Conservation (phyloP, 2,113 vertebrate genomes). For the Poeciliopsis occidentalis region DNA sequence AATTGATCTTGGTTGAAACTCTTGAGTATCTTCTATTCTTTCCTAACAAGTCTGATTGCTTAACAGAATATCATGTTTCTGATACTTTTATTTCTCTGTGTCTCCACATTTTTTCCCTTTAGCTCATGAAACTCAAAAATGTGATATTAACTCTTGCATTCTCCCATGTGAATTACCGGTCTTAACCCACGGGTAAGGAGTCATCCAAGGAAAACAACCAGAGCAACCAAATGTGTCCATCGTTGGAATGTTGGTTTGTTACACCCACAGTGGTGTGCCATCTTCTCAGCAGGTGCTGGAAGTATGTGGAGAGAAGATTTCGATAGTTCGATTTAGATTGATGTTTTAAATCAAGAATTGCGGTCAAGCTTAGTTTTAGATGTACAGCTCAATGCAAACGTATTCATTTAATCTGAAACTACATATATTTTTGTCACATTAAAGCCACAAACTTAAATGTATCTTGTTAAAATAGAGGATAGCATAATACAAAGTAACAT, state of each 20-base stretch:
- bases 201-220: conserved; percentile 77
- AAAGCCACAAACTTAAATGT: background rate
- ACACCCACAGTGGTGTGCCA: conserved; percentile 61
- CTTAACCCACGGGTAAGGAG: conserved; percentile 67
- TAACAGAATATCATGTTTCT: conserved; percentile 56
- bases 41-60: background rate
- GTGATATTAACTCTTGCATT: conserved; percentile 58
- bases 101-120: conserved; percentile 5
- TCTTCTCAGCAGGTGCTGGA: conserved; percentile 70
- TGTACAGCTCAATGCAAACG: background rate
- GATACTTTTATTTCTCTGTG: background rate
- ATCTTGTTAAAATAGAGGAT: background rate
- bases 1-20: too few relatives aligned
- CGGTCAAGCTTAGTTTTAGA: background rate
- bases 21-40: too few relatives aligned
- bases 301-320: conserved; percentile 50
- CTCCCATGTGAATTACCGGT: conserved; percentile 70
- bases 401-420: background rate
- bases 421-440: background rate
- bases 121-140: conserved; percentile 47
- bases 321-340: conserved; percentile 36
- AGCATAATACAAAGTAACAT: background rate
- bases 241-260: conserved; percentile 71
- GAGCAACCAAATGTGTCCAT: conserved; percentile 70
- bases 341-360: background rate